A percentile compares a stretch with the other conserved stretches of the same genome.
Conservation (phyloP, 2,113 vertebrate species). For the Ophthalmolycus amberensis region DNA sequence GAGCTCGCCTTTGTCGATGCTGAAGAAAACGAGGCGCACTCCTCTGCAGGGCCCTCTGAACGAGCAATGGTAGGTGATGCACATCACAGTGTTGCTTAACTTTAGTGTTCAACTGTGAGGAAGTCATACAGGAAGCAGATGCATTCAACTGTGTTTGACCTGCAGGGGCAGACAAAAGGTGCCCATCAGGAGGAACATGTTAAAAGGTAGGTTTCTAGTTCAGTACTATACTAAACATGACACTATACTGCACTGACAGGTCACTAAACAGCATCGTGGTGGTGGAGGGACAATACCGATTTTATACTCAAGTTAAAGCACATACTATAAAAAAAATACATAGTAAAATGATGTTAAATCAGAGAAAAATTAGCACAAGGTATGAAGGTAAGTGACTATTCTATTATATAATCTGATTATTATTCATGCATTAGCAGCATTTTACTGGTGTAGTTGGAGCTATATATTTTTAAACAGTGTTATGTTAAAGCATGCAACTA, state of each 20-base stretch:
- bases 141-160: constrained; percentile 15
- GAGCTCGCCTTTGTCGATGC: constrained; percentile 81
- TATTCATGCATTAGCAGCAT: neutral
- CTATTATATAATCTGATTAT: neutral
- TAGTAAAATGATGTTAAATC: neutral
- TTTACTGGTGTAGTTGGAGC: neutral
- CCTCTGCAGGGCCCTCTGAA: constrained; percentile 59
- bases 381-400: neutral
- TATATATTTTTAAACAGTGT: neutral
- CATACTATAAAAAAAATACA: neutral
- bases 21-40: constrained; percentile 77
- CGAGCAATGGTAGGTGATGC: constrained; percentile 54
- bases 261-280: neutral
- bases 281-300: neutral
- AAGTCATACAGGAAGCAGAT: no score
- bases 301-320: neutral
- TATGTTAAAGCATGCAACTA: neutral
- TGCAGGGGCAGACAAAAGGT: constrained; percentile 55
- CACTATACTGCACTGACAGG: neutral
- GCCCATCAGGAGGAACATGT: constrained; percentile 54
- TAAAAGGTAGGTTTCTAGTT: constrained; percentile 64
- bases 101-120: neutral
- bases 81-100: neutral
- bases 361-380: neutral
- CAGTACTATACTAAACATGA: neutral